phyloP scores from a whole-genome alignment of 2,888 invertebrate genomes.

The Agrochola lychnidis region DNA sequence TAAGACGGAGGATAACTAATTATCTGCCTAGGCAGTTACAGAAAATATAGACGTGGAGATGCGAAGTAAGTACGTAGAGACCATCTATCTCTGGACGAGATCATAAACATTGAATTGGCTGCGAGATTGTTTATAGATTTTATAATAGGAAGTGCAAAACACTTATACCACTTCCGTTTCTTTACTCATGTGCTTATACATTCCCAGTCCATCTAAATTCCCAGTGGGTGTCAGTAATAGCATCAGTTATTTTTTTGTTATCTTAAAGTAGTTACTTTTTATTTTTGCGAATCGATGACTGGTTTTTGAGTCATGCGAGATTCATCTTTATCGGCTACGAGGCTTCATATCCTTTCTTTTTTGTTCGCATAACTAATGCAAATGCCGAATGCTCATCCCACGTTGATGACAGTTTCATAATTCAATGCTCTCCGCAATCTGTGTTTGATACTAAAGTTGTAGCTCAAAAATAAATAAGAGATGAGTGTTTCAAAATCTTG shows the following conservation, averaged over 20 bases:
- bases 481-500: slow-evolving; percentile 15
- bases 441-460: slow-evolving; percentile 27
- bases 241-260: slow-evolving; percentile 75
- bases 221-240: slow-evolving; percentile 73
- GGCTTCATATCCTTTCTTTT: slow-evolving; percentile 72
- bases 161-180: slow-evolving; percentile 9
- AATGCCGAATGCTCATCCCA: slow-evolving; percentile 77
- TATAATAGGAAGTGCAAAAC: slow-evolving; percentile 66
- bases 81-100: slow-evolving; percentile 58
- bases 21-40: slow-evolving; percentile 43
- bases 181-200: slow-evolving; percentile 15
- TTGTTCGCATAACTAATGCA: slow-evolving; percentile 78
- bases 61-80: slow-evolving; percentile 33
- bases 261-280: slow-evolving; percentile 74
- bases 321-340: slow-evolving; percentile 68
- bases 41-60: slow-evolving; percentile 32
- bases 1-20: slow-evolving; percentile 55
- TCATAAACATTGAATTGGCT: slow-evolving; percentile 47
- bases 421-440: slow-evolving; percentile 60
- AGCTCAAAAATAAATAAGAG: slow-evolving; percentile 17
- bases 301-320: slow-evolving; percentile 77
- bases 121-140: slow-evolving; percentile 54
- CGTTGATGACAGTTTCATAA: slow-evolving; percentile 67
- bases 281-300: slow-evolving; percentile 75
- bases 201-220: slow-evolving; percentile 63